Conservation (phyloP, 2,888 invertebrate species). For the Coenonympha arcania region DNA sequence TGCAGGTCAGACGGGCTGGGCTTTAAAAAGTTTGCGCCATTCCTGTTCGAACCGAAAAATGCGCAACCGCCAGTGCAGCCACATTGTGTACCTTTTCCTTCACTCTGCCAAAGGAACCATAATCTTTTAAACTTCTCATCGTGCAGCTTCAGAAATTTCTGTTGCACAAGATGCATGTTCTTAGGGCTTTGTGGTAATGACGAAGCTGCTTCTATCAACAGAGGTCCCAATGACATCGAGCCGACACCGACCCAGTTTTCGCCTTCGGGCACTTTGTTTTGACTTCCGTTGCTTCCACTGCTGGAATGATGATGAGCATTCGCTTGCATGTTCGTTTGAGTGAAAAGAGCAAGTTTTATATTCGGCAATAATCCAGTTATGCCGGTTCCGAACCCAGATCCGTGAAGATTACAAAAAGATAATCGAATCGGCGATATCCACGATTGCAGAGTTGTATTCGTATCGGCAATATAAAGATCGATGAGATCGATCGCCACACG, state of each 20-base stretch:
- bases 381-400: constrained; percentile 90
- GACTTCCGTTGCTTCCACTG: constrained; percentile 62
- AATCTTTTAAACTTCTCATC: constrained; percentile 89
- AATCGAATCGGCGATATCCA: constrained; percentile 92
- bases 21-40: constrained; percentile 91
- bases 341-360: constrained; percentile 76
- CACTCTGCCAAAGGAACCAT: constrained; percentile 94
- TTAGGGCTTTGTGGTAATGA: constrained; percentile 85
- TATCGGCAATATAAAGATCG: constrained; percentile 92
- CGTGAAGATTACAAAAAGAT: constrained; percentile 95
- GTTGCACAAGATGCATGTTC: constrained; percentile 84
- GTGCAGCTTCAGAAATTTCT: constrained; percentile 85
- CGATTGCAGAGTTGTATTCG: constrained; percentile 87
- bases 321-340: constrained; percentile 77
- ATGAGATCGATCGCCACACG: constrained; percentile 90
- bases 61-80: constrained; percentile 96
- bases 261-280: constrained; percentile 54
- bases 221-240: constrained; percentile 89
- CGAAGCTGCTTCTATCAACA: constrained; percentile 90
- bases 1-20: constrained; percentile 85
- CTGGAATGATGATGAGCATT: constrained; percentile 71
- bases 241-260: constrained; percentile 95
- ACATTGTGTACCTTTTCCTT: constrained; percentile 82
- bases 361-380: constrained; percentile 88
- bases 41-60: constrained; percentile 94